phyloP scores from a whole-genome alignment of 2,113 vertebrate species.

The Mugil cephalus region DNA sequence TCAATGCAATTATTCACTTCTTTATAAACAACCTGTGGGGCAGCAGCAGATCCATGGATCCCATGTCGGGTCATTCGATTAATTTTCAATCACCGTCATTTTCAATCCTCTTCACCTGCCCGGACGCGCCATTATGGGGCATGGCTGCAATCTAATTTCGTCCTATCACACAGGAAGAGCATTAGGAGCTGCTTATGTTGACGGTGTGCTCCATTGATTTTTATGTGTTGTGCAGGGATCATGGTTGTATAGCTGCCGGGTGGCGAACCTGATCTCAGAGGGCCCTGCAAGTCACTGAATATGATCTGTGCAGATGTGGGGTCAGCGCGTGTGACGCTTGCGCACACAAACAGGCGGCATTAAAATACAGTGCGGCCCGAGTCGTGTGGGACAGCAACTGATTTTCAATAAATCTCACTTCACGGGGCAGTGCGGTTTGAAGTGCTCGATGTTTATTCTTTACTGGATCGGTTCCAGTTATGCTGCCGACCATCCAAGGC shows the following conservation, averaged over 20 bases:
- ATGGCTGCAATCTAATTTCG: conserved; percentile 86
- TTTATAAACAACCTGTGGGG: conserved; percentile 74
- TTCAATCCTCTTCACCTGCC: conserved; percentile 83
- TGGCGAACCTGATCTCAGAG: conserved; percentile 67
- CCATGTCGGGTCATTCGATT: conserved; percentile 85
- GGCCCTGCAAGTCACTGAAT: conserved; percentile 47
- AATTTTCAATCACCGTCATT: conserved; percentile 83
- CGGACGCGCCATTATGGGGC: conserved; percentile 79
- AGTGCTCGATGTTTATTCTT: conserved; percentile 30
- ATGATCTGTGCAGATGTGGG: conserved; percentile 44
- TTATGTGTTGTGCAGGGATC: conserved; percentile 65
- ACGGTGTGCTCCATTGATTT: conserved; percentile 83
- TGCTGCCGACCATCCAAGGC: conserved; percentile 38
- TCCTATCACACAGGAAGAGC: conserved; percentile 82
- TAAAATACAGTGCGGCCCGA: conserved; percentile 17
- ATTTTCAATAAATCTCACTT: conserved; percentile 40
- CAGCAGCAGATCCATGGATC: conserved; percentile 80
- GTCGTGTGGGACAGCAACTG: conserved; percentile 19
- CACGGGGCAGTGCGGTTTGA: conserved; percentile 18
- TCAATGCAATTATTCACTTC: conserved; percentile 50
- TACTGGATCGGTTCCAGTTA: conserved; percentile 31
- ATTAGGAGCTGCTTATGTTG: conserved; percentile 83
- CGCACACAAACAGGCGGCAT: conserved; percentile 7
- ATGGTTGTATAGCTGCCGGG: conserved; percentile 36
- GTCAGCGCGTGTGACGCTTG: conserved; percentile 41